Base-by-base conservation (phyloP, 2,113 vertebrate genomes). In the Pluvianellus socialis region DNA sequence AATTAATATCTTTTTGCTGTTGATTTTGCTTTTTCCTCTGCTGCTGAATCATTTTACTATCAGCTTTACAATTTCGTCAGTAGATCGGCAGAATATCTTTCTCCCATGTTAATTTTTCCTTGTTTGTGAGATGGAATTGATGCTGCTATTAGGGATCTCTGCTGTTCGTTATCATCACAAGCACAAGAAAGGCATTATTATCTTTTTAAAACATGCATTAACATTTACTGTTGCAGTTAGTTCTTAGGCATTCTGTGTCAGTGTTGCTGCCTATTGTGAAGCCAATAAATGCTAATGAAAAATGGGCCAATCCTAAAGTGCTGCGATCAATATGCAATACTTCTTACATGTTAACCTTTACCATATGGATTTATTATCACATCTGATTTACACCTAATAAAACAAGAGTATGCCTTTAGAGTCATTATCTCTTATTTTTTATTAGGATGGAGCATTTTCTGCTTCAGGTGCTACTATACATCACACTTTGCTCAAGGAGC, bases 301-400 rank as follows among this genome's bases (percentile, higher is more conserved):
- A 94, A 83, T 82, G 66, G 88, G 47, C 65, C 93, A 88, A 7
- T 62, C 76, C 72, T 86, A 86, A 97, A 91, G 91, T 92, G 86
- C 94, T 86, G 86, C 33, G 45, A 92, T 98, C 96, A 93, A 93
- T 96, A 90, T 94, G 77, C 87, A 94, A 93, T 96, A 90, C 76
- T 91, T 90, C 70, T 97, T 97, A 97, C 75, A 93, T 80, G 79
- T 83, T 97, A 81, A 97, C 95, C 74, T 89, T 98, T 96, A 94
- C 96, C 91, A 85, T 97, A 97, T 97, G 66, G 97, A 98, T 98
- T 98, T 97, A 97, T 93, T 93, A 97, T 97, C 94, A 94, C 84
- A 47, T 94, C 84, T 97, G 97, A 97, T 98, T 97, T 97, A 97
- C 93, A 96, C 70, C 72, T 93, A 93, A 86, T 89, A 87, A 90